These are phyloP conservation scores for Oryctolagus cuniculus DNA, from an alignment of 2,113 vertebrate genomes.

Conservation along the genomic window DNA sequence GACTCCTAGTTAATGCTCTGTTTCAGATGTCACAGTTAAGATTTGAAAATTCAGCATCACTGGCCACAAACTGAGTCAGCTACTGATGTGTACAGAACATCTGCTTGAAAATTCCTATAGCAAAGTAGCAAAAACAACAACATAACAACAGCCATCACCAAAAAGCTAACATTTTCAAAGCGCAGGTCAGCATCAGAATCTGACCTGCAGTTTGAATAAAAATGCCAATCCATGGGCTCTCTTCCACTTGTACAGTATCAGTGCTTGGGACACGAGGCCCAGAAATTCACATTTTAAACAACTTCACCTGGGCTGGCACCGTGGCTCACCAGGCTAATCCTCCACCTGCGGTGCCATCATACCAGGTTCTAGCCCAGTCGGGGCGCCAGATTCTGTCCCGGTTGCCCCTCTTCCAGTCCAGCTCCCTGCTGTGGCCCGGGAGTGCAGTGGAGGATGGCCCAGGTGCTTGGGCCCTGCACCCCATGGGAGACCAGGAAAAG, in stretches of 20 bases:
- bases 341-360: too few species aligned
- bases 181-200: not conserved
- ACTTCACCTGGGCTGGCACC: not conserved
- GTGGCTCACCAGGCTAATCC: too few species aligned
- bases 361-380: too few species aligned
- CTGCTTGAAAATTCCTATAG: not conserved
- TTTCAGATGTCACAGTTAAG: not conserved
- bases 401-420: too few species aligned
- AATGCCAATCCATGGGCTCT: not conserved
- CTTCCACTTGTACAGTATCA: not conserved
- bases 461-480: too few species aligned
- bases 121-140: not conserved
- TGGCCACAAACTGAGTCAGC: not conserved
- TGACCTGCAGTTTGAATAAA: not conserved
- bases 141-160: not conserved
- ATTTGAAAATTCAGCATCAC: not conserved
- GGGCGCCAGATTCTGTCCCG: too few species aligned
- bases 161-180: not conserved
- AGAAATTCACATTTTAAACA: conserved; percentile 40
- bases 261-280: not conserved
- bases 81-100: not conserved
- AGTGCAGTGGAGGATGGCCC: too few species aligned
- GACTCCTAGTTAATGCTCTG: not conserved
- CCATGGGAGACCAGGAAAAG: too few species aligned
- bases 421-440: too few species aligned